Conservation (phyloP, 30 jellyfish, hydroid and myxozoan species). For the Cassiopea xamachana region DNA sequence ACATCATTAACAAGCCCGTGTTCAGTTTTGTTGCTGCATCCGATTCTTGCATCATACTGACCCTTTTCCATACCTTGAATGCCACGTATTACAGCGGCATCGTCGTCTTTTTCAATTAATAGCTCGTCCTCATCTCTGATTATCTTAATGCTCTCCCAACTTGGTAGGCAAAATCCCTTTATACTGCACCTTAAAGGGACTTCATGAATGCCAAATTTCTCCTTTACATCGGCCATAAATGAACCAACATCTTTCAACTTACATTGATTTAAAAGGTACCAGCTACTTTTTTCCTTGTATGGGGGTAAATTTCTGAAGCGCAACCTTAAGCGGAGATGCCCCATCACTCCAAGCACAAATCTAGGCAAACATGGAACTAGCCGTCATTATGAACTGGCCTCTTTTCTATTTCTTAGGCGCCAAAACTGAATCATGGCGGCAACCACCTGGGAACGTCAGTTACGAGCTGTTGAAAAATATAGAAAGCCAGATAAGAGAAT, state of each 20-base stretch:
- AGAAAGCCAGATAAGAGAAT: background rate
- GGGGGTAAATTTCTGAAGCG: background rate
- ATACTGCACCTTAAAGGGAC: slow-evolving; percentile 18
- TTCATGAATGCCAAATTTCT: background rate
- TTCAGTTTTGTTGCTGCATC: background rate
- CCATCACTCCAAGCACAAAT: background rate
- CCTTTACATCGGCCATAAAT: slow-evolving; percentile 6
- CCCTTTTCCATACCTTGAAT: background rate
- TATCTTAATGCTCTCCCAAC: slow-evolving; percentile 21
- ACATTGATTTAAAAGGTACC: slow-evolving; percentile 36
- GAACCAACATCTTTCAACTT: slow-evolving; percentile 1
- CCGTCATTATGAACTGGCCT: background rate
- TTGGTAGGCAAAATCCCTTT: slow-evolving; percentile 36
- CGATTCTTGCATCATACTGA: background rate
- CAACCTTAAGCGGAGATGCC: slow-evolving; percentile 4
- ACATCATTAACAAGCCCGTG: background rate
- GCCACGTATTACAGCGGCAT: background rate
- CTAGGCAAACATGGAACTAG: background rate
- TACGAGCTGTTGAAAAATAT: slow-evolving; percentile 27
- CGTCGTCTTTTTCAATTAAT: slow-evolving; percentile 11
- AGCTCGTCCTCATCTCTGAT: slow-evolving; percentile 64
- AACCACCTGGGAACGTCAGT: slow-evolving; percentile 56
- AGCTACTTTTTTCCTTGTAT: slow-evolving; percentile 5
- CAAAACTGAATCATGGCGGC: slow-evolving; percentile 63
- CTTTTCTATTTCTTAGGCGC: slow-evolving; percentile 23